These are phyloP conservation scores for Mus minutoides DNA, from an alignment of 2,797 vertebrate species.

Conservation along the genomic window DNA sequence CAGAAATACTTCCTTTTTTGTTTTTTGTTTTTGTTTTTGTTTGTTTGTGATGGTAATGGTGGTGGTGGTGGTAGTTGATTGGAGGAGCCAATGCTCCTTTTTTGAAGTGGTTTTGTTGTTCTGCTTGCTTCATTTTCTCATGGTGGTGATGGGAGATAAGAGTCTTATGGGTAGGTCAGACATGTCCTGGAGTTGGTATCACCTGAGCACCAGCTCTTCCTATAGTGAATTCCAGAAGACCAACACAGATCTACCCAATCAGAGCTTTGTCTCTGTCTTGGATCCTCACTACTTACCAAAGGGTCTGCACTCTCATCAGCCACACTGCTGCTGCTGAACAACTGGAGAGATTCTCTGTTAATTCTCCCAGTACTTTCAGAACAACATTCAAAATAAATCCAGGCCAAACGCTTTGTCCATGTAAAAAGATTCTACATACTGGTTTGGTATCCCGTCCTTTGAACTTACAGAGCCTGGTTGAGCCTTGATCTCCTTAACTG, in stretches of 20 bases:
- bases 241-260: neutral
- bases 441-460: neutral
- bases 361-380: neutral
- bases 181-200: neutral
- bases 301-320: neutral
- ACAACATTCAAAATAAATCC: neutral
- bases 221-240: neutral
- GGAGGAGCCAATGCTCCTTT: too few relatives aligned
- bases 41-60: neutral
- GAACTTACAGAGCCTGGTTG: neutral
- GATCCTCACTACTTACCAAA: neutral
- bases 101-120: neutral
- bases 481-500: neutral
- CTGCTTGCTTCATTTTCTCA: neutral
- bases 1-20: neutral
- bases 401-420: neutral
- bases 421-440: neutral
- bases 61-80: neutral
- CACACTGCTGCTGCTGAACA: accelerated
- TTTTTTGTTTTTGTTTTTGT: too few relatives aligned
- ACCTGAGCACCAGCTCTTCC: neutral
- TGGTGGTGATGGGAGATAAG: neutral
- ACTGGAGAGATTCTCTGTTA: accelerated
- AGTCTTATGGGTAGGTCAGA: neutral
- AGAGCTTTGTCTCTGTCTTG: neutral